Conservation (phyloP, 2,797 vertebrate genomes). For the Gephyroberyx darwinii region DNA sequence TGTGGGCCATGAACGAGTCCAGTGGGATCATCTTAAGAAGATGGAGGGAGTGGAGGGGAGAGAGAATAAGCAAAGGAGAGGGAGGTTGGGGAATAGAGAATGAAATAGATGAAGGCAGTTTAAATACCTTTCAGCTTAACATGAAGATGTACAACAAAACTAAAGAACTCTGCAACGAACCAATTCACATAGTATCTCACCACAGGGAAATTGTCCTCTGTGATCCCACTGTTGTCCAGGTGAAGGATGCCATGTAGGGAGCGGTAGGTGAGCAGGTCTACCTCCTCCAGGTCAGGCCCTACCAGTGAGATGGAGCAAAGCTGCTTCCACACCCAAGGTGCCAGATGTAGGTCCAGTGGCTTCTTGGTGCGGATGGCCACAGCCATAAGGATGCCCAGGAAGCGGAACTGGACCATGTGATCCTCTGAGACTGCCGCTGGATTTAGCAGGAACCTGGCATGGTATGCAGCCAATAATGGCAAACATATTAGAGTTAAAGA, state of each 20-base stretch:
- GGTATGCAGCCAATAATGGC: constrained; percentile 3
- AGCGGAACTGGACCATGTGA: constrained; percentile 83
- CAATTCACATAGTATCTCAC: constrained; percentile 61
- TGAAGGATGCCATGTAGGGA: constrained; percentile 85
- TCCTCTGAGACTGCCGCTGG: constrained; percentile 79
- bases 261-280: constrained; percentile 85
- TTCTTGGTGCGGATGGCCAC: constrained; percentile 87
- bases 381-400: constrained; percentile 85
- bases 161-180: not conserved
- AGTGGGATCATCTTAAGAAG: constrained; percentile 84
- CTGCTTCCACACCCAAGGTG: constrained; percentile 87
- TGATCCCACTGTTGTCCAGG: constrained; percentile 84
- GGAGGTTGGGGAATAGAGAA: too few species aligned
- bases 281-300: constrained; percentile 82
- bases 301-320: constrained; percentile 83
- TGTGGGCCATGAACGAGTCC: constrained; percentile 84
- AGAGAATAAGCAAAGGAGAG: not conserved
- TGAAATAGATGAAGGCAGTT: too few species aligned
- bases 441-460: constrained; percentile 82
- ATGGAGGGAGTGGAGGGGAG: not conserved
- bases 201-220: constrained; percentile 86
- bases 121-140: not conserved
- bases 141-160: not conserved
- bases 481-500: not conserved
- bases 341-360: constrained; percentile 84